Base-by-base conservation (phyloP, 2,113 vertebrate genomes). In the Callaeas wilsoni region DNA sequence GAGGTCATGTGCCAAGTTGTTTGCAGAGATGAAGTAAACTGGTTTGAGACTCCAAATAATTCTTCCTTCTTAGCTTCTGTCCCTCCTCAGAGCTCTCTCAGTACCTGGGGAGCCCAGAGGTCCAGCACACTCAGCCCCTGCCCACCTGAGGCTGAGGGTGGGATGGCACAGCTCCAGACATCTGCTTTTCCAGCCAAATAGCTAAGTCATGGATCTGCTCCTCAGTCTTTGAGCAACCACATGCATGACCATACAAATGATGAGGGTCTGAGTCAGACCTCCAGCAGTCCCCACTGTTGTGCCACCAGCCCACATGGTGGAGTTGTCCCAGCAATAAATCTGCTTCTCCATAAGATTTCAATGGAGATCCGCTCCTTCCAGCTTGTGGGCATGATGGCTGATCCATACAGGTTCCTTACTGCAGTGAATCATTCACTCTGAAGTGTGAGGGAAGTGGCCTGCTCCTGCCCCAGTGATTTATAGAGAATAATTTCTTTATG, bases 371-470 rank as follows among this genome's bases (percentile, higher is more conserved):
- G 8, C 23, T 87, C n/a, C 37, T 68, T 85, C 47, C 6, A 37
- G 2, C 0, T 60, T 71, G 12, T 60, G 4, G 3, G 9, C 12
- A 4, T 0, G 1, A 26, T 13, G 44, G 19, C 27, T 71, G 56
- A 59, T 35, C 60, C 1, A 0, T 42, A 10, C 0, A 7, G 42
- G 12, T 15, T 55, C 4, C 1, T 50, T 59, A 26, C 14, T 62
- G 21, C 39, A 63, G 52, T 30, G 68, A 46, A 17, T 42, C 6
- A 16, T 44, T 71, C 65, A 64, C 37, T n/a, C 90, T 79, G 65
- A 89, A 70, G 59, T 20, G 33, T 32, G 50, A 70, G 69, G 42
- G 42, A 47, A 1, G 11, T 41, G 56, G 19, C 42, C 26, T 94
- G 42, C 44, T 84, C 52, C 69, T 81, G 35, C 35, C 32, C 56